These are phyloP conservation scores for Brachyrhaphis roseni DNA, from an alignment of 2,797 vertebrate genomes.

Conservation along the genomic window DNA sequence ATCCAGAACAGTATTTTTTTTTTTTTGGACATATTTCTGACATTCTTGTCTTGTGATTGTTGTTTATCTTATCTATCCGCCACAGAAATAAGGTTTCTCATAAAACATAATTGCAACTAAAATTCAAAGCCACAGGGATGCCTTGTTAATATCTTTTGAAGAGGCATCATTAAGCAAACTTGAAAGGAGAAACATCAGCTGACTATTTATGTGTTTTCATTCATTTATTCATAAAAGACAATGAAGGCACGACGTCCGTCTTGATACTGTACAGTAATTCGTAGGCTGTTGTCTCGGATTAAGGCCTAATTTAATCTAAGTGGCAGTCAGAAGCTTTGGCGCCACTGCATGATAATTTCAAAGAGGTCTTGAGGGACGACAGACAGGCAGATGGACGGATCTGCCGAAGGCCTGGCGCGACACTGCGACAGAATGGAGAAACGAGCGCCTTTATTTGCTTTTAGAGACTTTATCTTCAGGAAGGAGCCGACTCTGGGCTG, in stretches of 20 bases:
- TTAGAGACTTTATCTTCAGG: constrained; percentile 58
- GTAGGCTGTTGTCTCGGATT: constrained; percentile 77
- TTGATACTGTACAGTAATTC: constrained; percentile 75
- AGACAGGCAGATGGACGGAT: constrained; percentile 64
- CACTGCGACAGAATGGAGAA: constrained; percentile 55
- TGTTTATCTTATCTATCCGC: constrained; percentile 46
- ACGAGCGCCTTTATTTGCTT: constrained; percentile 60
- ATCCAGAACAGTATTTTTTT: constrained; percentile 2
- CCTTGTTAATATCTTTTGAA: constrained; percentile 39
- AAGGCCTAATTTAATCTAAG: constrained; percentile 79
- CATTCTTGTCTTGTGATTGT: constrained; percentile 38
- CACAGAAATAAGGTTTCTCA: constrained; percentile 44
- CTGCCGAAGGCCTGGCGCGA: constrained; percentile 69
- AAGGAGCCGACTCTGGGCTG: constrained; percentile 53
- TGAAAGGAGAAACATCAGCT: constrained; percentile 47
- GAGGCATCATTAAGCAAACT: constrained; percentile 30
- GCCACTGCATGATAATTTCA: constrained; percentile 74
- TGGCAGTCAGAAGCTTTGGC: constrained; percentile 74
- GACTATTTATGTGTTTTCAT: constrained; percentile 53
- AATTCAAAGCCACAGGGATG: constrained; percentile 26
- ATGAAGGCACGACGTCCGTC: constrained; percentile 62
- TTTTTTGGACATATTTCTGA: constrained; percentile 15
- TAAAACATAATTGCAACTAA: constrained; percentile 46
- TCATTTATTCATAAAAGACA: constrained; percentile 57
- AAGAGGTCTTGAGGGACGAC: constrained; percentile 65